Evolutionary conservation across 2,888 invertebrate species (phyloP), one percentile per base, ranked within the genome.

Genomic region (Synanthedon andrenaeformis): DNA sequence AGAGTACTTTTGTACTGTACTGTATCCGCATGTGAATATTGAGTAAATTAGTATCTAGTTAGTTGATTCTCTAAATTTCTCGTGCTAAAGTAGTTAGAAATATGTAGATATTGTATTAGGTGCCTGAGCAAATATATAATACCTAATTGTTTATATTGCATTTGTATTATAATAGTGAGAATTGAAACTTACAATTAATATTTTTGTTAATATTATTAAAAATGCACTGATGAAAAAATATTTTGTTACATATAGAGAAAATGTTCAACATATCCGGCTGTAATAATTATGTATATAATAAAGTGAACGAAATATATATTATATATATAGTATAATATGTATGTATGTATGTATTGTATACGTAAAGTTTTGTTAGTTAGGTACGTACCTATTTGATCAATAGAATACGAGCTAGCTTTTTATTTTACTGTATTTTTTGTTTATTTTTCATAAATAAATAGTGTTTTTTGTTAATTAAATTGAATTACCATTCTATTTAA

Each of bases 101-200:
- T 51, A n/a, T n/a, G n/a, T n/a, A 35, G 35, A n/a, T 35, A 5
- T 49, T 55, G 52, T 62, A 63, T 62, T 75, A 76, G 78, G 70
- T 74, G 76, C 75, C 74, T 73, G 70, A 70, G 73, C 69, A 69
- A 72, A 67, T 63, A 67, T 63, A 52, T 67, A 62, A 56, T 55
- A 23, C 23, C 23, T 23, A 49, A 49, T 49, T 49, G 54, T 56
- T 55, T 52, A 56, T 68, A 66, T 64, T 69, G 61, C 59, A 67
- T 72, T 66, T 73, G 70, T 66, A 70, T 59, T 58, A 73, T 19
- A n/a, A 19, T 73, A 76, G 66, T 72, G 68, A 69, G 64, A 74
- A 35, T 35, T 35, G 5, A 35, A 35, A 35, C 35, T 35, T 71
- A 72, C 66, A 70, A 57, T 65, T 71, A 35, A 0, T 35, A 70